Evolutionary conservation across 2,888 invertebrate genomes (phyloP).

Genomic region (Selenia dentaria): DNA sequence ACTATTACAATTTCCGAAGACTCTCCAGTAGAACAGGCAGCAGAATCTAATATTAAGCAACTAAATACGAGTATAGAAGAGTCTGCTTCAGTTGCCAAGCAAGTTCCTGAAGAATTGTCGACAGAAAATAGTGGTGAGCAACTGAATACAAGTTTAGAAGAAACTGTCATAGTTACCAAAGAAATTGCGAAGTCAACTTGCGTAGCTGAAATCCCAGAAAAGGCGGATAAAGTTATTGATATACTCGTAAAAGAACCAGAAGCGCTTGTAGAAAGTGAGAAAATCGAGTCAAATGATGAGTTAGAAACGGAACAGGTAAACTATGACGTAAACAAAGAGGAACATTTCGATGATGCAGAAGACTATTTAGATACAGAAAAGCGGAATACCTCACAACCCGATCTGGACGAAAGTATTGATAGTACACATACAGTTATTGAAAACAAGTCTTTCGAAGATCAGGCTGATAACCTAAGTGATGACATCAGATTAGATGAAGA

Average conservation of each 20-base stretch:
- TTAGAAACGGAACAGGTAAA: slow-evolving; percentile 3
- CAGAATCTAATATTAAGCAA: not conserved
- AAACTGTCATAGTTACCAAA: not conserved
- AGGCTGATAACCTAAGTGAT: slow-evolving; percentile 41
- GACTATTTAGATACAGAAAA: slow-evolving; percentile 35
- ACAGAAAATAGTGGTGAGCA: not conserved
- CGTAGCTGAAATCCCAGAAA: not conserved
- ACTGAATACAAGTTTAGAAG: not conserved
- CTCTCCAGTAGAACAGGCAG: not conserved
- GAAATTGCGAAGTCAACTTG: not conserved
- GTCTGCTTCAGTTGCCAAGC: not conserved
- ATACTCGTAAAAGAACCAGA: slow-evolving; percentile 6
- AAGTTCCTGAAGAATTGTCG: not conserved
- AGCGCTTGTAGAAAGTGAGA: not conserved
- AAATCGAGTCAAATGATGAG: not conserved
- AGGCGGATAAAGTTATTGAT: not conserved
- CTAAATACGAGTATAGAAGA: not conserved
- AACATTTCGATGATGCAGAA: slow-evolving; percentile 10
- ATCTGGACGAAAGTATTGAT: slow-evolving; percentile 66
- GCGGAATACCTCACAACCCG: slow-evolving; percentile 53
- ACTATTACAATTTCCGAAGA: not conserved
- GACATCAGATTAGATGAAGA: slow-evolving; percentile 35
- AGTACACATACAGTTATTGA: slow-evolving; percentile 72
- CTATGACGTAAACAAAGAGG: slow-evolving; percentile 10
- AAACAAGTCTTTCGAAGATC: slow-evolving; percentile 57